Evolutionary conservation across 2,888 invertebrate species (phyloP), one percentile per base, ranked within the genome.

Genomic region (Ceraclea dissimilis): DNA sequence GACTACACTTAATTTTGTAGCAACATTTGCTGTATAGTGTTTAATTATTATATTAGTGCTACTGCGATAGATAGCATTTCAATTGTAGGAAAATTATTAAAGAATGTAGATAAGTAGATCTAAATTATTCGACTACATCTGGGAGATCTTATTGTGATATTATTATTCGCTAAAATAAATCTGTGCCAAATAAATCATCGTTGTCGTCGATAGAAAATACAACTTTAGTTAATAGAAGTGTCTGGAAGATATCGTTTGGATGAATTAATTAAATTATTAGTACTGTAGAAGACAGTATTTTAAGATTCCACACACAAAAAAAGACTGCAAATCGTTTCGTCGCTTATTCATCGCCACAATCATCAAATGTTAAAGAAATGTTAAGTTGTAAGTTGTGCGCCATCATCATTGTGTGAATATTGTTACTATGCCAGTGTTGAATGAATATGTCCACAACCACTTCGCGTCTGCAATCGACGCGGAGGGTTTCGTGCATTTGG

Each of bases 351-450:
- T 26, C 10, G 4, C 5, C 26, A 26, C 26, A 4, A 26, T 26
- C 26, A 26, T 26, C 26, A 26, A n/a, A n/a, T 26, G 26, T 26
- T 26, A 6, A 26, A 4, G 4, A 26, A 26, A 26, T 26, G 10
- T n/a, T n/a, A n/a, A n/a, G n/a, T 26, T 26, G 26, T 26, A 26
- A 26, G 26, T 26, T 26, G 26, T 26, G 26, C 26, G 10, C 26
- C 26, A 26, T 26, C 21, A 8, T 17, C 18, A 19, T 22, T 6
- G 2, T 43, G n/a, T 49, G 39, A 20, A 49, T 20, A 20, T 43
- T 54, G n/a, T n/a, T n/a, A n/a, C n/a, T n/a, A 61, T 61, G 61
- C 61, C 61, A 26, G 61, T 57, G 46, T 49, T 61, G 49, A 59
- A 61, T 47, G 58, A 61, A 43, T 26, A 53, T 46, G 55, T 55